Evolutionary conservation across 2,888 invertebrate genomes (phyloP).

Genomic region (Tenthredo scrophulariae): DNA sequence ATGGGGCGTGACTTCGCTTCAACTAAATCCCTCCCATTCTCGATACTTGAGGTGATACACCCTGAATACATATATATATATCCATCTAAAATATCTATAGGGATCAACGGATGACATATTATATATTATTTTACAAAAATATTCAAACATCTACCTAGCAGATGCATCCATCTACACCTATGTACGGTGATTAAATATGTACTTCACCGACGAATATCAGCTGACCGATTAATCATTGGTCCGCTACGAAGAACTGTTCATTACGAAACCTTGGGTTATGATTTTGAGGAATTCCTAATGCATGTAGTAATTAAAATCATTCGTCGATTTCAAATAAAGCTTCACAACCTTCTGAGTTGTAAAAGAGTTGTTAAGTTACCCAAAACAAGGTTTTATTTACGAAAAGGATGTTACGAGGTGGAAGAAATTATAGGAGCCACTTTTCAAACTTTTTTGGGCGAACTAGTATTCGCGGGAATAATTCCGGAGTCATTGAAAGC

Average conservation of each 20-base stretch:
- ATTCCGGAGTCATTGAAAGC: not conserved
- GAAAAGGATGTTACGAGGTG: not conserved
- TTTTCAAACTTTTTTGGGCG: not conserved
- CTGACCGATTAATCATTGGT: constrained; percentile 21
- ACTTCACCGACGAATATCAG: not conserved
- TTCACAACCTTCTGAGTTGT: constrained; percentile 10
- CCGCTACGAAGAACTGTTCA: constrained; percentile 27
- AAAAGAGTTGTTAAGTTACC: not conserved
- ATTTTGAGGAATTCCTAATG: not conserved
- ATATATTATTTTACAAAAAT: constrained; percentile 36
- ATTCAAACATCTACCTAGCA: constrained; percentile 21
- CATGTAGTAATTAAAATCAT: not conserved
- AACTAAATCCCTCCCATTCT: too few relatives aligned
- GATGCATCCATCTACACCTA: constrained; percentile 1
- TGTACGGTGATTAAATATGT: constrained; percentile 26
- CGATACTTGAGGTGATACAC: too few relatives aligned
- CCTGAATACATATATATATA: constrained; percentile 11
- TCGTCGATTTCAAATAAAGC: constrained; percentile 20
- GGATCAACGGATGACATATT: constrained; percentile 28
- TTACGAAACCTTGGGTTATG: not conserved
- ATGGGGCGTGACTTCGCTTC: too few relatives aligned
- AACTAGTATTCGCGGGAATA: not conserved
- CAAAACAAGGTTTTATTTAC: not conserved
- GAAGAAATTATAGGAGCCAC: not conserved
- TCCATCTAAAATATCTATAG: constrained; percentile 32